These are phyloP conservation scores for Pipistrellus kuhlii DNA, from an alignment of 2,797 vertebrate genomes.

Conservation along the genomic window DNA sequence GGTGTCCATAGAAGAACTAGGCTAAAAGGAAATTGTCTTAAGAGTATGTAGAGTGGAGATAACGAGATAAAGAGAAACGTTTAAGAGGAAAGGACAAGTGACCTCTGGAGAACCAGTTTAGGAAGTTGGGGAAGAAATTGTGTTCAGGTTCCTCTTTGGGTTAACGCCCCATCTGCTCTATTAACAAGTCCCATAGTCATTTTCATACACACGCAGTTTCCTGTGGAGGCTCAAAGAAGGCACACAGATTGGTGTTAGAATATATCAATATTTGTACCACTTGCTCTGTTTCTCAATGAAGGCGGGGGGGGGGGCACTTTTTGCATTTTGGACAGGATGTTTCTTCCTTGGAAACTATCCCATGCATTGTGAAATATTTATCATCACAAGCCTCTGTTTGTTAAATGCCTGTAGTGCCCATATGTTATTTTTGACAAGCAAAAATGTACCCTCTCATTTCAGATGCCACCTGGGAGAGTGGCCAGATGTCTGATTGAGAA, in stretches of 20 bases:
- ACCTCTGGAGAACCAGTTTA: neutral
- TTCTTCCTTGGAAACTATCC: neutral
- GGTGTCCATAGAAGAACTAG: neutral
- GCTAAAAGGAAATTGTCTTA: neutral
- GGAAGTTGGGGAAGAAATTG: neutral
- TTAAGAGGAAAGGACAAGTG: neutral
- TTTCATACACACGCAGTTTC: neutral
- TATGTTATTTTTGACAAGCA: constrained; percentile 22
- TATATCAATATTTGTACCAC: too few species aligned
- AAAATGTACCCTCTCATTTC: neutral
- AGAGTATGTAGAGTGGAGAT: neutral
- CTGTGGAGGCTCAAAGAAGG: neutral
- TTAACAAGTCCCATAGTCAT: neutral
- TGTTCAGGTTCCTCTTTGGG: neutral
- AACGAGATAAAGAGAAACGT: neutral
- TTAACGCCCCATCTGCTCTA: neutral
- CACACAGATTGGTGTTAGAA: neutral
- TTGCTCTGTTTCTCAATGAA: neutral
- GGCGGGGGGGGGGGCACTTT: neutral
- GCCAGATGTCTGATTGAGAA: neutral
- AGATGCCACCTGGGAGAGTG: neutral
- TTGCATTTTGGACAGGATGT: neutral
- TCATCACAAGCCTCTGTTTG: neutral
- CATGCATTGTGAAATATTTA: neutral
- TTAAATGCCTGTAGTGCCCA: neutral